Percentiles rank a stretch among this genome's conserved stretches.
Evolutionary conservation across 2,888 invertebrate genomes (phyloP).

Genomic region (Amiota minor): DNA sequence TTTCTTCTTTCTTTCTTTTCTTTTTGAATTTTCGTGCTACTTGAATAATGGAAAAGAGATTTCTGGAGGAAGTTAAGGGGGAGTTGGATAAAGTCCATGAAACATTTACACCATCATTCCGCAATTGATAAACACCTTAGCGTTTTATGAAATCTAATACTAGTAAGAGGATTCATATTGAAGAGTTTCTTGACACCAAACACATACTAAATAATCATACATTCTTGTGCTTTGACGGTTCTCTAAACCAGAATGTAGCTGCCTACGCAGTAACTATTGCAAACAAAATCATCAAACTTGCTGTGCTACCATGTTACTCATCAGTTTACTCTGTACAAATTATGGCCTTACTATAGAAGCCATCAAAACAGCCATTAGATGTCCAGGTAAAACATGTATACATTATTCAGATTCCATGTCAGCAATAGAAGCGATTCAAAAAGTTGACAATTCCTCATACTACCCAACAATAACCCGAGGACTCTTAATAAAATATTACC

Average conservation of each 20-base stretch:
- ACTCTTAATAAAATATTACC: not conserved
- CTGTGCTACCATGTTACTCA: not conserved
- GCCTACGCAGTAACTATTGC: not conserved
- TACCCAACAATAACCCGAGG: not conserved
- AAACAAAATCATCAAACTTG: not conserved
- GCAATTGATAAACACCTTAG: not conserved
- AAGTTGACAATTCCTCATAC: not conserved
- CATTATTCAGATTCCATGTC: too few species aligned
- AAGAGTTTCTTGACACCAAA: not conserved
- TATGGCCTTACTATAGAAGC: not conserved
- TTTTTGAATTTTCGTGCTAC: too few species aligned
- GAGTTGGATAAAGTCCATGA: too few species aligned
- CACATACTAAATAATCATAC: not conserved
- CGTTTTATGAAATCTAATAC: not conserved
- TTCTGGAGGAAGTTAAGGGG: too few species aligned
- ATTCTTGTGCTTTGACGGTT: not conserved
- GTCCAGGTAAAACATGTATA: too few species aligned
- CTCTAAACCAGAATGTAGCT: not conserved
- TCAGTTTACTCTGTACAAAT: not conserved
- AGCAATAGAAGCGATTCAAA: too few species aligned
- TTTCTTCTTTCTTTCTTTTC: too few species aligned
- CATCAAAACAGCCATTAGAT: too few species aligned
- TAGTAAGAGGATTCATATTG: not conserved
- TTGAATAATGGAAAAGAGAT: too few species aligned
- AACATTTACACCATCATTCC: too few species aligned